Conservation (phyloP, 2,888 invertebrate genomes). For the Minunthozetes semirufus region DNA sequence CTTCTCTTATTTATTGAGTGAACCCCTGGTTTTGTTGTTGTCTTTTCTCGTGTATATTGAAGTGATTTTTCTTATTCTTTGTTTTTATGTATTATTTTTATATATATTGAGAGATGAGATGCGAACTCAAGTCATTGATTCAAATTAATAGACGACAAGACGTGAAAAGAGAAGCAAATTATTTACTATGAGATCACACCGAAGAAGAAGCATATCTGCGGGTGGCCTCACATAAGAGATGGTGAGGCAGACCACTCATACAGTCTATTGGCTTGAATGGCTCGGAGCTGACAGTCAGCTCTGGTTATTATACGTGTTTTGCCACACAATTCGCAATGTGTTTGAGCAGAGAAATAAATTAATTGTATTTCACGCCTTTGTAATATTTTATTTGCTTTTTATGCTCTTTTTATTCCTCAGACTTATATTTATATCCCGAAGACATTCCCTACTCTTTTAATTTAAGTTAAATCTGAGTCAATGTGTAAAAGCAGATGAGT, state of each 20-base stretch:
- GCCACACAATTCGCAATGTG: constrained; percentile 12
- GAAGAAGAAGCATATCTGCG: constrained; percentile 12
- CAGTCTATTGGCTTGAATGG: neutral
- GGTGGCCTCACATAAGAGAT: constrained; percentile 17
- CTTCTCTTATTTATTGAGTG: neutral
- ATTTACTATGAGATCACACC: constrained; percentile 25
- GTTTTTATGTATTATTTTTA: neutral
- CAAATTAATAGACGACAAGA: constrained; percentile 9
- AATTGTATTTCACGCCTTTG: constrained; percentile 28
- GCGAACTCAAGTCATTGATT: neutral
- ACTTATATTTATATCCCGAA: no score
- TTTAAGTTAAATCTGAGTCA: no score
- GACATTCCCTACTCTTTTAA: no score
- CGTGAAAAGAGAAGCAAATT: constrained; percentile 1
- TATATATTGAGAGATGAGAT: neutral
- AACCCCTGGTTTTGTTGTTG: neutral
- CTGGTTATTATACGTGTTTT: neutral
- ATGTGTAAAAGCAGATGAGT: constrained; percentile 5
- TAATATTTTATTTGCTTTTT: constrained; percentile 20
- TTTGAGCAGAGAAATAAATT: constrained; percentile 18
- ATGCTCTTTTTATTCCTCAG: no score
- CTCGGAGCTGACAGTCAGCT: neutral
- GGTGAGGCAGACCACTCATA: neutral
- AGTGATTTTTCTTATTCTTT: neutral
- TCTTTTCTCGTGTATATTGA: neutral